Conservation (phyloP, 30 jellyfish, hydroid and myxozoan genomes). For the Pseudorhiza aurosa region DNA sequence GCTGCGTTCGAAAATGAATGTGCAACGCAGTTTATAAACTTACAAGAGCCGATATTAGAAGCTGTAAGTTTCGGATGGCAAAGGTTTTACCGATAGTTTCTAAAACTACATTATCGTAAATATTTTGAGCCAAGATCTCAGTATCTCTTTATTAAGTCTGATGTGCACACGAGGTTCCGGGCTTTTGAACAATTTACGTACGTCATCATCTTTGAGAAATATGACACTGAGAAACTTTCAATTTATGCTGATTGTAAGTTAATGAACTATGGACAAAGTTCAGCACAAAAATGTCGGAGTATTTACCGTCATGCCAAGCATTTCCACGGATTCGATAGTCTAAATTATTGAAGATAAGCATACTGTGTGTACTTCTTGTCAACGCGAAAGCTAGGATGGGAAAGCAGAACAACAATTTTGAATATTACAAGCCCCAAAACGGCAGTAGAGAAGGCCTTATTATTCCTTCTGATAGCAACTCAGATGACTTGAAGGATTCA, state of each 20-base stretch:
- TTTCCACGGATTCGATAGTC: not conserved
- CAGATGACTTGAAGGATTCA: slow-evolving; percentile 65
- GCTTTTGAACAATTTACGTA: too few relatives aligned
- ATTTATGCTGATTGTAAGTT: not conserved
- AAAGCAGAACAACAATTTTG: slow-evolving; percentile 63
- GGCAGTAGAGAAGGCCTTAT: slow-evolving; percentile 70
- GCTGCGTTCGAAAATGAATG: too few relatives aligned
- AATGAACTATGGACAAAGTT: not conserved
- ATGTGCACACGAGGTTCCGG: too few relatives aligned
- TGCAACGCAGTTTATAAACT: too few relatives aligned
- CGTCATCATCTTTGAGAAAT: not conserved
- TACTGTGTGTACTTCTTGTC: too few relatives aligned
- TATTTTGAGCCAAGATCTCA: too few relatives aligned
- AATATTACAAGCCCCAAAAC: slow-evolving; percentile 79
- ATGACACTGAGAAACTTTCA: not conserved
- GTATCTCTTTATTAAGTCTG: too few relatives aligned
- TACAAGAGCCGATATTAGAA: too few relatives aligned
- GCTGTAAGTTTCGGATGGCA: too few relatives aligned
- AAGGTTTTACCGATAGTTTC: too few relatives aligned
- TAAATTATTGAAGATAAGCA: not conserved
- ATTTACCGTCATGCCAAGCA: not conserved
- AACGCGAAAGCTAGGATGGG: slow-evolving; percentile 15
- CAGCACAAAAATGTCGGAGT: not conserved
- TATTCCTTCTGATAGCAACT: slow-evolving; percentile 59
- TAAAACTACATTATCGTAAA: too few relatives aligned